Conservation (phyloP, 2,888 invertebrate genomes). For the Volucella inanis region DNA sequence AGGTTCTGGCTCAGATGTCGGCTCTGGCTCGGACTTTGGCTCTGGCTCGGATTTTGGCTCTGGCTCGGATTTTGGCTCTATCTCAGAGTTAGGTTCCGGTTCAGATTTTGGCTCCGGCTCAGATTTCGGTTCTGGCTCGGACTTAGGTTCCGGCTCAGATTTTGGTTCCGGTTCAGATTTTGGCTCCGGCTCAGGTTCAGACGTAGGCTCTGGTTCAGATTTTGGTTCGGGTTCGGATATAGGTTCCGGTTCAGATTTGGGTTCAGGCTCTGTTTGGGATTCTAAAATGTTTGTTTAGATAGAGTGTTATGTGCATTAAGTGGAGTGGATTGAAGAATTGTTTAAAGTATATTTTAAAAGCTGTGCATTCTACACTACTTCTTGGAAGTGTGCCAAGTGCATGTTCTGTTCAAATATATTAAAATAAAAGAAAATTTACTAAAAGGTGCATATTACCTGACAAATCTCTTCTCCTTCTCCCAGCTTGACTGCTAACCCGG, state of each 20-base stretch:
- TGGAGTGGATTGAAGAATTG: slow-evolving; percentile 39
- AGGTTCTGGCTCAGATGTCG: slow-evolving; percentile 79
- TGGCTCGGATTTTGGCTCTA: slow-evolving; percentile 83
- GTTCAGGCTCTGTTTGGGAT: slow-evolving; percentile 78
- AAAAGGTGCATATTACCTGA: slow-evolving; percentile 32
- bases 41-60: slow-evolving; percentile 80
- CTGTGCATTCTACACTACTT: slow-evolving; percentile 66
- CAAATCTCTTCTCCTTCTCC: slow-evolving; percentile 79
- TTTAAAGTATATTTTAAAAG: slow-evolving; percentile 18
- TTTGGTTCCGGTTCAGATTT: slow-evolving; percentile 83
- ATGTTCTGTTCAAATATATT: slow-evolving; percentile 25
- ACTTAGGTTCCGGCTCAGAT: slow-evolving; percentile 83
- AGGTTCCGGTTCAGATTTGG: slow-evolving; percentile 77
- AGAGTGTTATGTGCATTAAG: slow-evolving; percentile 61
- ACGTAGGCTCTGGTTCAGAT: slow-evolving; percentile 81
- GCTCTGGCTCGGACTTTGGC: slow-evolving; percentile 78
- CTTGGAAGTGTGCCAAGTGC: slow-evolving; percentile 63
- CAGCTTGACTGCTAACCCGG: slow-evolving; percentile 87
- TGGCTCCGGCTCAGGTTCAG: slow-evolving; percentile 84
- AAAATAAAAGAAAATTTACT: too few species aligned
- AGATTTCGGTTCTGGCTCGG: slow-evolving; percentile 82
- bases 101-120: slow-evolving; percentile 81
- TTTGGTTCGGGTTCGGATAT: slow-evolving; percentile 80
- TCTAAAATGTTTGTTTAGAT: slow-evolving; percentile 70
- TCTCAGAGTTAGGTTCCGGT: slow-evolving; percentile 82